Percentiles rank a stretch among this genome's conserved stretches.
phyloP scores from a whole-genome alignment of 2,113 vertebrate genomes.

The Sebastes schlegelii region DNA sequence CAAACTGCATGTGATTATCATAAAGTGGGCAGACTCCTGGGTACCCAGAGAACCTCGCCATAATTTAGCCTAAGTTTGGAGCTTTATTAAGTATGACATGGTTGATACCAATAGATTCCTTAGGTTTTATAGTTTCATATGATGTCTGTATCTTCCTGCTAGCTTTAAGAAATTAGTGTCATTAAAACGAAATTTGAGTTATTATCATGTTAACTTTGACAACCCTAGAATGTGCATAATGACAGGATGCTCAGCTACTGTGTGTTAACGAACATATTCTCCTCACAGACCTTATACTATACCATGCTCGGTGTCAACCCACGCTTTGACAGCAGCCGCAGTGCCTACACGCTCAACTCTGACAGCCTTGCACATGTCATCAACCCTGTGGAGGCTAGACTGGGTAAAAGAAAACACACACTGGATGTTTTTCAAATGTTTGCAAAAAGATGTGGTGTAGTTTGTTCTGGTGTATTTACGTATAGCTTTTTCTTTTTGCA shows the following conservation, averaged over 20 bases:
- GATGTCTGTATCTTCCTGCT: too few relatives aligned
- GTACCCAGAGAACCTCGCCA: too few relatives aligned
- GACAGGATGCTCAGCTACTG: not conserved
- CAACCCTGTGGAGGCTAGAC: slow-evolving; percentile 95
- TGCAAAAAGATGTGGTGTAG: not conserved
- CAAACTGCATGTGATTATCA: too few relatives aligned
- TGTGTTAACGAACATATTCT: not conserved
- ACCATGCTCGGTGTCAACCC: slow-evolving; percentile 93
- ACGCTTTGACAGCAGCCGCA: slow-evolving; percentile 87
- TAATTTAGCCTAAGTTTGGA: too few relatives aligned
- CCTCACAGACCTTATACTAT: slow-evolving; percentile 91
- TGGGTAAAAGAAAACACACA: slow-evolving; percentile 84
- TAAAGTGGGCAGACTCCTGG: too few relatives aligned
- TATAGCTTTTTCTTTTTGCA: not conserved
- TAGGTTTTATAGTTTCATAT: too few relatives aligned
- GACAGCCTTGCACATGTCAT: slow-evolving; percentile 96
- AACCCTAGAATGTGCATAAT: not conserved
- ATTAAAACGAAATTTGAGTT: too few relatives aligned
- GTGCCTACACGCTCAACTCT: slow-evolving; percentile 88
- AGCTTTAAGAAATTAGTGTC: too few relatives aligned
- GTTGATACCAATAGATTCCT: too few relatives aligned
- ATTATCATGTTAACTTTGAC: too few relatives aligned
- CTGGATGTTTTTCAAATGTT: not conserved
- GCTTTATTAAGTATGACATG: too few relatives aligned
- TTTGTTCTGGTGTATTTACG: not conserved